phyloP scores from a whole-genome alignment of 2,797 vertebrate genomes.

The Enteromius paludinosus region DNA sequence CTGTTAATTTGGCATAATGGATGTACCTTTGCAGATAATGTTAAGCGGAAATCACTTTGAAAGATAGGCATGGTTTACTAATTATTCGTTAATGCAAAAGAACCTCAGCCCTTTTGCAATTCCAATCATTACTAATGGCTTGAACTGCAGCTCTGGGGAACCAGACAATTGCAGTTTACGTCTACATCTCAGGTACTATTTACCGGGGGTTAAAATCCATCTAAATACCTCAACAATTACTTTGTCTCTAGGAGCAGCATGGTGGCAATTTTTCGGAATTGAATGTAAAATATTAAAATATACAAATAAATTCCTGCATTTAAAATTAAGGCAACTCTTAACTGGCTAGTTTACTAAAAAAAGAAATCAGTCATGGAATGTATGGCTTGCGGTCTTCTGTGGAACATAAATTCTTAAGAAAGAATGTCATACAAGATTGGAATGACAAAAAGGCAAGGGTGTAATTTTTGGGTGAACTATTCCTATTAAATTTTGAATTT shows the following conservation, averaged over 20 bases:
- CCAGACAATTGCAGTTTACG: slow-evolving; percentile 44
- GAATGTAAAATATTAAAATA: not conserved
- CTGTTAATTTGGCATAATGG: slow-evolving; percentile 16
- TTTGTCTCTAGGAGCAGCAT: not conserved
- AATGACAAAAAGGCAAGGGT: not conserved
- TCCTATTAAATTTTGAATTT: not conserved
- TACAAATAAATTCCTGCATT: not conserved
- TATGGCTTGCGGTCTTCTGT: not conserved
- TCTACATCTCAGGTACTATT: slow-evolving; percentile 40
- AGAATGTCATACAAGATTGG: not conserved
- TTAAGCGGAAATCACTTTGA: slow-evolving; percentile 16
- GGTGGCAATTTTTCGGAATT: not conserved
- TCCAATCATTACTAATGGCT: slow-evolving; percentile 41
- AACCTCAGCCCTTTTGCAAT: slow-evolving; percentile 21
- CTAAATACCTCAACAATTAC: slow-evolving; percentile 45
- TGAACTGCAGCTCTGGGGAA: slow-evolving; percentile 32
- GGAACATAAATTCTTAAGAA: not conserved
- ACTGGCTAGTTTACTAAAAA: no score
- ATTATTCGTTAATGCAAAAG: slow-evolving; percentile 30
- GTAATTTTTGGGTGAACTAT: not conserved
- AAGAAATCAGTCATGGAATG: not conserved
- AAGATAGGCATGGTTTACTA: slow-evolving; percentile 21
- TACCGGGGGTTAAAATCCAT: slow-evolving; percentile 50
- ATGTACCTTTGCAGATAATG: slow-evolving; percentile 11
- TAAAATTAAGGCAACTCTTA: not conserved